Percentiles rank a stretch among this genome's conserved stretches.
phyloP scores from a whole-genome alignment of 2,797 vertebrate genomes.

The Pseudochirops corinnae region DNA sequence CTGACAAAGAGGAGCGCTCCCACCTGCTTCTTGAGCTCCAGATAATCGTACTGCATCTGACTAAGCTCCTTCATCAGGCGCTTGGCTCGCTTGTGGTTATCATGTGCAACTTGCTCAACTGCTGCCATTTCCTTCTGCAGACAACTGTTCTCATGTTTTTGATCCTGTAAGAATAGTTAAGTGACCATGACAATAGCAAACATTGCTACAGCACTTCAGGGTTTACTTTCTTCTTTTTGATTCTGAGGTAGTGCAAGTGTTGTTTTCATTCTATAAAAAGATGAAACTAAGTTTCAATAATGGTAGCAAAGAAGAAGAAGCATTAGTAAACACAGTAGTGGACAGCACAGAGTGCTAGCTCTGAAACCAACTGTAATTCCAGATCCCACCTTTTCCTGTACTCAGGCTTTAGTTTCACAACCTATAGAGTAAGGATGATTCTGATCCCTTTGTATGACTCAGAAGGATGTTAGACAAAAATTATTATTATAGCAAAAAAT shows the following conservation, averaged over 20 bases:
- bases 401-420: not conserved
- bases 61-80: constrained; percentile 75
- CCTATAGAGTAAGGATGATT: not conserved
- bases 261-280: not conserved
- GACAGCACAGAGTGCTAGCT: not conserved
- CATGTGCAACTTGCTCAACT: constrained; percentile 79
- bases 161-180: constrained; percentile 74
- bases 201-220: not conserved
- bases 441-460: too few relatives aligned
- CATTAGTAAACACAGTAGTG: not conserved
- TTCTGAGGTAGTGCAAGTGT: not conserved
- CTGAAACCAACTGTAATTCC: not conserved
- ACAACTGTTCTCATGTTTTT: constrained; percentile 76
- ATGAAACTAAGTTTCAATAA: not conserved
- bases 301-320: not conserved
- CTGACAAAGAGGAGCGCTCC: not conserved
- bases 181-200: not conserved
- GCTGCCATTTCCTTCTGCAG: constrained; percentile 79
- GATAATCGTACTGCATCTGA: constrained; percentile 77
- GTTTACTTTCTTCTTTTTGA: not conserved
- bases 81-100: constrained; percentile 76
- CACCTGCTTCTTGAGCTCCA: constrained; percentile 83
- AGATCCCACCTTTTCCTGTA: not conserved
- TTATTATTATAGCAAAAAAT: not conserved
- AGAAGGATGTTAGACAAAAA: not conserved